phyloP scores from a whole-genome alignment of 2,797 vertebrate genomes.

The Anniella stebbinsi region DNA sequence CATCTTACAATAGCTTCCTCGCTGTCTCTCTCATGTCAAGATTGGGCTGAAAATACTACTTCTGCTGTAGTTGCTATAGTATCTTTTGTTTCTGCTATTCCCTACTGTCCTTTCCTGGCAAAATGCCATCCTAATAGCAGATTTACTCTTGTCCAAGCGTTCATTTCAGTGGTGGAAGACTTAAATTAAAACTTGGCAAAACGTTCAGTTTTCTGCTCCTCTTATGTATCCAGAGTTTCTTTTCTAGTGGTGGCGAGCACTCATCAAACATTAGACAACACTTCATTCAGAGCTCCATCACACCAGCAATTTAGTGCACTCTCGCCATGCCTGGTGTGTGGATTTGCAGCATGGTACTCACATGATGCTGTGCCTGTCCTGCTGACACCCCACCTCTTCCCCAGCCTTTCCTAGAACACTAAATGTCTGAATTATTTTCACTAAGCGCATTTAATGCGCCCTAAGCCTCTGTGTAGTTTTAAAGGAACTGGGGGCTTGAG shows the following conservation, averaged over 20 bases:
- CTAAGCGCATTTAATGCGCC: no score
- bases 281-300: no score
- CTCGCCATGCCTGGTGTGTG: no score
- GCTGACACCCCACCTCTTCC: no score
- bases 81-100: constrained; percentile 17
- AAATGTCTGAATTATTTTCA: no score
- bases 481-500: no score
- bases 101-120: not conserved
- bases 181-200: not conserved
- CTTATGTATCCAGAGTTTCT: not conserved
- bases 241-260: not conserved
- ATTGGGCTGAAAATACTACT: constrained; percentile 44
- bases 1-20: constrained; percentile 21
- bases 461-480: no score
- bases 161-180: not conserved
- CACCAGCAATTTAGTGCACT: no score
- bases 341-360: no score
- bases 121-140: not conserved
- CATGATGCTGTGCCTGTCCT: no score
- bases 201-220: not conserved
- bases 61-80: constrained; percentile 39
- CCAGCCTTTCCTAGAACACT: no score
- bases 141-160: not conserved
- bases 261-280: not conserved
- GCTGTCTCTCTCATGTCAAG: not conserved